Conservation (phyloP, 2,888 invertebrate genomes). For the Drosophila vallismaia region DNA sequence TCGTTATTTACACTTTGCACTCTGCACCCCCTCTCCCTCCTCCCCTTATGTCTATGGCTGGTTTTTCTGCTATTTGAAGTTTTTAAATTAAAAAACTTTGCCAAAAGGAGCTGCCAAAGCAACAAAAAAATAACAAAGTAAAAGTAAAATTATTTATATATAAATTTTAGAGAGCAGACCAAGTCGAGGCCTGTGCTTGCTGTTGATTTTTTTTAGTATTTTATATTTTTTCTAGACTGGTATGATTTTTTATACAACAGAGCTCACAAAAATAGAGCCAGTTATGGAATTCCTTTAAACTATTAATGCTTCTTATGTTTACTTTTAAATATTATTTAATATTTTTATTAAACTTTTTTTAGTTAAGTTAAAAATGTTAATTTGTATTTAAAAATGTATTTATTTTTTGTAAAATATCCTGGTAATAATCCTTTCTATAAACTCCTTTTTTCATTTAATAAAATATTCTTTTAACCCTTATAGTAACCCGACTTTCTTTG, state of each 20-base stretch:
- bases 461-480: background rate
- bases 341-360: no score
- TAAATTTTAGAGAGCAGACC: background rate
- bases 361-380: no score
- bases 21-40: background rate
- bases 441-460: background rate
- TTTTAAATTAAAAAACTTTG: constrained; percentile 81
- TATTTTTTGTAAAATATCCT: no score
- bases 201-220: background rate
- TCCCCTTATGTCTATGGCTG: no score
- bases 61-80: constrained; percentile 49
- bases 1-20: constrained; percentile 28
- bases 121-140: background rate
- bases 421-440: no score
- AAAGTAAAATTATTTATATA: constrained; percentile 3
- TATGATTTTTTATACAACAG: background rate
- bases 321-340: no score
- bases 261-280: no score
- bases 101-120: constrained; percentile 47
- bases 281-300: no score
- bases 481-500: constrained; percentile 1
- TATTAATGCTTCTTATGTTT: no score
- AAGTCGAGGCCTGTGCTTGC: background rate
- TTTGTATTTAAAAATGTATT: no score
- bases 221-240: background rate